Evolutionary conservation across 2,888 invertebrate genomes (phyloP), one percentile per base, ranked within the genome.

Genomic region (Meganola albula): DNA sequence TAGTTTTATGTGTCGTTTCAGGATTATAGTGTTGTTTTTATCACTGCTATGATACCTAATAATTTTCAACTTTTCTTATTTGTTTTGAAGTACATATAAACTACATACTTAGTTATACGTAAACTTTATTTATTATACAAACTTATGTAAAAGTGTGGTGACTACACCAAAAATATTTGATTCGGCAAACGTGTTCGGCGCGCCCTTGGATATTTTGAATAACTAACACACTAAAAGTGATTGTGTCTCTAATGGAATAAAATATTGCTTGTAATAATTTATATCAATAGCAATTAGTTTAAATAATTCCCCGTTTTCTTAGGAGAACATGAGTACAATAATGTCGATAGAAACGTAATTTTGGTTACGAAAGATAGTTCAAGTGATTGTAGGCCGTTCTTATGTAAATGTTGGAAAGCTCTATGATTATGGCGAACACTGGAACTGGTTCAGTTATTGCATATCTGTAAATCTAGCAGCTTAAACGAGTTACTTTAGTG

Each of bases 381-480:
- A 14, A 10, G 27, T 18, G 28, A 24, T 14, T 24, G 20, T 25
- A 30, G 29, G 16, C 16, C 6, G 16, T 16, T 16, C 16, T 54
- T 53, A 58, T 53, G 47, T 43, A 59, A 59, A 58, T 58, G 40
- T 43, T 49, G 37, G 55, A 57, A 53, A 54, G 45, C 45, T 39
- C 28, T 27, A 44, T 48, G 51, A 52, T 52, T 59, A 59, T 43
- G 20, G 48, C 4, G 34, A 50, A 46, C 46, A 50, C 40, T 54
- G 45, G 22, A 44, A 46, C 44, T 54, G 45, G 54, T 47, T 40
- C 40, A 60, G 50, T 39, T 44, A 49, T 52, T 51, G 46, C 49
- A 46, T 51, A 44, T 52, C 41, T 37, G 44, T 30, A 39, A 40
- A 52, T 52, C 40, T 48, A 46, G 40, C 34, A 32, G 37, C 32